phyloP scores from a whole-genome alignment of 2,888 invertebrate species.

The Mycogona germanica region DNA sequence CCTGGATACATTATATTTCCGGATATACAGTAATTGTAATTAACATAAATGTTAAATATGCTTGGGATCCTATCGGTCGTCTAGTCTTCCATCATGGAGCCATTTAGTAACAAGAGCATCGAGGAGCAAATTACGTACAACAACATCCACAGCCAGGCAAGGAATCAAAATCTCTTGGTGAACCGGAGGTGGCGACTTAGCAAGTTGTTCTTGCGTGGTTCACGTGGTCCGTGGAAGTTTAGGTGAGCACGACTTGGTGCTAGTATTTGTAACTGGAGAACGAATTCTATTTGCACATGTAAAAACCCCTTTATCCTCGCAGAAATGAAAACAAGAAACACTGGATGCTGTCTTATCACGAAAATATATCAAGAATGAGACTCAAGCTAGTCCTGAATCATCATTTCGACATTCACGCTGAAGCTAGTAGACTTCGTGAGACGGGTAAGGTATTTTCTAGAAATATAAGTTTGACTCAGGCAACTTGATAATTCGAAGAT shows the following conservation, averaged over 20 bases:
- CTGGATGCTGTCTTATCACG: constrained; percentile 49
- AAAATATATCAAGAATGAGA: constrained; percentile 49
- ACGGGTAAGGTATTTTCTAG: too few species aligned
- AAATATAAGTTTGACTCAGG: too few species aligned
- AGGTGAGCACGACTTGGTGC: constrained; percentile 25
- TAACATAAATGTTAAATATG: constrained; percentile 6
- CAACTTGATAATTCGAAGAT: too few species aligned
- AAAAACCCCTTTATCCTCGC: constrained; percentile 22
- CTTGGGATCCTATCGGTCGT: too few species aligned
- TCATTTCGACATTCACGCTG: constrained; percentile 44
- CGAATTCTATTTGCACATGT: not conserved
- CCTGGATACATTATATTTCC: too few species aligned
- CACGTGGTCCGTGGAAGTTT: constrained; percentile 39
- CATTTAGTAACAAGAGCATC: constrained; percentile 37
- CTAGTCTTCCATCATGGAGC: constrained; percentile 42
- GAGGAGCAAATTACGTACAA: constrained; percentile 43
- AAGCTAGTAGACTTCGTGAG: constrained; percentile 47
- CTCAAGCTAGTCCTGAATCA: constrained; percentile 45
- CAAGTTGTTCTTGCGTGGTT: constrained; percentile 43
- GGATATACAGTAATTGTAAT: not conserved
- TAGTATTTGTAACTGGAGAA: not conserved
- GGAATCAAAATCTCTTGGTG: constrained; percentile 40
- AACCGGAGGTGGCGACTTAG: constrained; percentile 44
- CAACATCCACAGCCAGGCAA: constrained; percentile 38
- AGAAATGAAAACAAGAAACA: constrained; percentile 34